Evolutionary conservation across 2,888 invertebrate genomes (phyloP).

Genomic region (Microctonus hyperodae): DNA sequence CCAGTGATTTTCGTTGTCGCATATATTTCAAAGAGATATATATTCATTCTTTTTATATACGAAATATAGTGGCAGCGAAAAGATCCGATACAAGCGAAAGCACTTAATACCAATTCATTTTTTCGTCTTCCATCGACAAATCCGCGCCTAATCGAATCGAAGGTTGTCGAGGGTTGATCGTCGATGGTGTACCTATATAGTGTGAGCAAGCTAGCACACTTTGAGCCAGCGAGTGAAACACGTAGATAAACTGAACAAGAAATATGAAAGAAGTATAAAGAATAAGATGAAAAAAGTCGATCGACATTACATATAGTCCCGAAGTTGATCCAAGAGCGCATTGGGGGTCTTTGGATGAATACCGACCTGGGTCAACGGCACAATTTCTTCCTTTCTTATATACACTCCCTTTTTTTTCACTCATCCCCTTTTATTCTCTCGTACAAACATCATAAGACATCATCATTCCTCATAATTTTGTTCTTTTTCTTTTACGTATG

Average conservation of each 20-base stretch:
- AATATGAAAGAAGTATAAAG: not conserved
- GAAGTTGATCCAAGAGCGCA: constrained; percentile 39
- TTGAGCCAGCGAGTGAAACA: not conserved
- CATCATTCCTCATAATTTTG: constrained; percentile 13
- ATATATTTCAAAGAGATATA: not conserved
- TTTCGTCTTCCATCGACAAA: constrained; percentile 41
- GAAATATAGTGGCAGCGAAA: not conserved
- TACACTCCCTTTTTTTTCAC: constrained; percentile 30
- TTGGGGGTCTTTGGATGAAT: constrained; percentile 34
- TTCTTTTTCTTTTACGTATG: constrained; percentile 18
- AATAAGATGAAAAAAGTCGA: not conserved
- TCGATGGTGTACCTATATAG: not conserved
- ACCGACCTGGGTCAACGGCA: constrained; percentile 51
- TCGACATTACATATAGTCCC: constrained; percentile 29
- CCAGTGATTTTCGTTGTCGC: constrained; percentile 20
- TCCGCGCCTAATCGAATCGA: constrained; percentile 46
- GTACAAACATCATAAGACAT: not conserved
- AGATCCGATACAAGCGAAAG: constrained; percentile 41
- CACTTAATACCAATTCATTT: constrained; percentile 48
- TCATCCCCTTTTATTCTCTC: not conserved
- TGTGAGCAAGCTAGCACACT: no score
- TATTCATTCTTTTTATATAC: no score
- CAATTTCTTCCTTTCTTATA: constrained; percentile 40
- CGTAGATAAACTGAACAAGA: not conserved
- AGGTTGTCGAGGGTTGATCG: constrained; percentile 33